These are phyloP conservation scores for Eulemur mongoz DNA, from an alignment of 2,797 vertebrate genomes.

Conservation along the genomic window DNA sequence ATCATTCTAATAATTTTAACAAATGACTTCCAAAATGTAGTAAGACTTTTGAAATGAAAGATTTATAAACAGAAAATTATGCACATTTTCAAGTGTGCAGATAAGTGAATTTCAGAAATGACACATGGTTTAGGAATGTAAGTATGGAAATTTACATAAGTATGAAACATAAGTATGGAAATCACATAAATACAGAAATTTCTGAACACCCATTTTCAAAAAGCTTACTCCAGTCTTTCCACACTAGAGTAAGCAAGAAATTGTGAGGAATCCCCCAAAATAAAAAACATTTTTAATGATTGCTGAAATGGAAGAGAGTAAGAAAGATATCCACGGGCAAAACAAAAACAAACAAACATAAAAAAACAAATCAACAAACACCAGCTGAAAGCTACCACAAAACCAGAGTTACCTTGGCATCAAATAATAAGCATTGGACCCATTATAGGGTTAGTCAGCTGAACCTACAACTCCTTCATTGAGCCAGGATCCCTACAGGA, in stretches of 20 bases:
- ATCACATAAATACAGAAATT: background rate
- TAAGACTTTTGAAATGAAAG: slow-evolving; percentile 20
- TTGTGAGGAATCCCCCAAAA: background rate
- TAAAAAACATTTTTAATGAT: background rate
- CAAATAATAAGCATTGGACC: background rate
- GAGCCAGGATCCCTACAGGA: background rate
- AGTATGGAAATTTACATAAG: background rate
- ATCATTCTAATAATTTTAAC: background rate
- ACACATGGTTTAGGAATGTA: background rate
- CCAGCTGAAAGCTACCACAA: background rate
- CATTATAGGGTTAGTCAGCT: background rate
- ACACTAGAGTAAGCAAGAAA: background rate
- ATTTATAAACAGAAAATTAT: slow-evolving; percentile 18
- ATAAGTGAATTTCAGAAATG: slow-evolving; percentile 4
- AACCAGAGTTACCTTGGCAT: background rate
- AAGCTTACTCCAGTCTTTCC: background rate
- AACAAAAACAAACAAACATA: background rate
- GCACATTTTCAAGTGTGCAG: background rate
- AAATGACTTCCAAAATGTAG: slow-evolving; percentile 33
- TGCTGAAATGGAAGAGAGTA: background rate
- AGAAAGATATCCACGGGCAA: slow-evolving; percentile 21
- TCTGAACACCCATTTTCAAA: slow-evolving; percentile 25
- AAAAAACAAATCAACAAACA: background rate
- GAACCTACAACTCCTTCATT: background rate
- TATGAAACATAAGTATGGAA: background rate